Evolutionary conservation across 1,140 invertebrate species (phyloP), one percentile per base, ranked within the genome.

Genomic region (Diabrotica undecimpunctata): DNA sequence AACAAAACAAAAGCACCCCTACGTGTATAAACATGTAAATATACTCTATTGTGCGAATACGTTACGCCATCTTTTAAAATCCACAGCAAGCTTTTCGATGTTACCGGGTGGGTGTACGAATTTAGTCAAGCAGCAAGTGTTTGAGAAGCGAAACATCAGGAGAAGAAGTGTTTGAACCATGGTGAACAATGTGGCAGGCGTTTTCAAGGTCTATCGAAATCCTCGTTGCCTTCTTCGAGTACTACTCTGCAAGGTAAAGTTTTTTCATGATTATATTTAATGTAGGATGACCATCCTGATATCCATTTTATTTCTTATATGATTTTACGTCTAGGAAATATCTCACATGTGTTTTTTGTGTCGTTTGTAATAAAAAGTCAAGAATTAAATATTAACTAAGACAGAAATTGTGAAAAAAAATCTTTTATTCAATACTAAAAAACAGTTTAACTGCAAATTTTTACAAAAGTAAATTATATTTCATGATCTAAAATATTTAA

Each of bases 211-310:
- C 88, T 57, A 83, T 90, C 77, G 88, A 90, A 81, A 88, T 90
- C 75, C 82, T 90, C 66, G 88, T 90, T 66, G 88, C 88, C 62
- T 90, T 90, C 82, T 88, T 90, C 83, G 88, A 90, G 75, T 90
- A 90, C 79, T 90, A 90, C 78, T 86, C 86, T 65, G 83, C 86
- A 74, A 89, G 88, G 88, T 90, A 86, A 82, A 76, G 38, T 41
- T 61, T 57, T 36, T 7, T 8, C 46, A 50, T n/a, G 46, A 50
- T 50, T n/a, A 50, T 50, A 8, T 7, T 50, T n/a, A n/a, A 50
- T 50, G 7, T 50, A 50, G 46, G n/a, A 50, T n/a, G n/a, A n/a
- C n/a, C n/a, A n/a, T n/a, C n/a, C n/a, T n/a, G n/a, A n/a, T n/a
- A n/a, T n/a, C n/a, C n/a, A n/a, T n/a, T n/a, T n/a, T n/a, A n/a